These are phyloP conservation scores for Antheraea mylitta DNA, from an alignment of 1,140 invertebrate species.

Conservation along the genomic window DNA sequence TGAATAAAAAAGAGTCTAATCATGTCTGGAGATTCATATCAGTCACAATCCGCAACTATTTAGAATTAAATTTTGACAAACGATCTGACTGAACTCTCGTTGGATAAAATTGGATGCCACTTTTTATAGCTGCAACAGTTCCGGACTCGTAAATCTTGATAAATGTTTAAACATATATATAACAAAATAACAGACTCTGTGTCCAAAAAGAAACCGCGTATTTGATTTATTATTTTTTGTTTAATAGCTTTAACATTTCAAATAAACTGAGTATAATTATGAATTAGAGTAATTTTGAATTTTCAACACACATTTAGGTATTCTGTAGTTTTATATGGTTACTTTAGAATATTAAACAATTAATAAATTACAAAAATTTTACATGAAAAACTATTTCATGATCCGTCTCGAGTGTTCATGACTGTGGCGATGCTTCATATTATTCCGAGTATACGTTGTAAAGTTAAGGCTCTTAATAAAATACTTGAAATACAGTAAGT, in stretches of 20 bases:
- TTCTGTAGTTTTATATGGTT: no score
- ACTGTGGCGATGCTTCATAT: not conserved
- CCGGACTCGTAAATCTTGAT: not conserved
- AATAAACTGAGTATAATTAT: not conserved
- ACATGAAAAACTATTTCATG: not conserved
- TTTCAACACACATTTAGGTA: no score
- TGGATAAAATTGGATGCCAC: not conserved
- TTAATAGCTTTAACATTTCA: not conserved
- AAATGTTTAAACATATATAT: not conserved
- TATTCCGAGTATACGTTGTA: not conserved
- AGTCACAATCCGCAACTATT: slow-evolving; percentile 20
- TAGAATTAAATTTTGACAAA: slow-evolving; percentile 25
- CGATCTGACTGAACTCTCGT: slow-evolving; percentile 15
- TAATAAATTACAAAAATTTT: no score
- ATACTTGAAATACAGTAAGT: slow-evolving; percentile 9
- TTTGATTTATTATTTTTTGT: not conserved
- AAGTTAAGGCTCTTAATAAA: slow-evolving; percentile 2
- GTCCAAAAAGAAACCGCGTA: not conserved
- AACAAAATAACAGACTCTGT: not conserved
- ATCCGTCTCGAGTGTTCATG: not conserved
- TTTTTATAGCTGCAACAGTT: not conserved
- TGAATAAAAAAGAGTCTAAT: slow-evolving; percentile 38
- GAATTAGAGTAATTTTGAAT: not conserved
- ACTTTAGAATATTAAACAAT: no score
- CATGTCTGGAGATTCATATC: slow-evolving; percentile 37